Evolutionary conservation across 2,797 vertebrate genomes (phyloP), one percentile per base, ranked within the genome.

Genomic region (Premnoplex brunnescens): DNA sequence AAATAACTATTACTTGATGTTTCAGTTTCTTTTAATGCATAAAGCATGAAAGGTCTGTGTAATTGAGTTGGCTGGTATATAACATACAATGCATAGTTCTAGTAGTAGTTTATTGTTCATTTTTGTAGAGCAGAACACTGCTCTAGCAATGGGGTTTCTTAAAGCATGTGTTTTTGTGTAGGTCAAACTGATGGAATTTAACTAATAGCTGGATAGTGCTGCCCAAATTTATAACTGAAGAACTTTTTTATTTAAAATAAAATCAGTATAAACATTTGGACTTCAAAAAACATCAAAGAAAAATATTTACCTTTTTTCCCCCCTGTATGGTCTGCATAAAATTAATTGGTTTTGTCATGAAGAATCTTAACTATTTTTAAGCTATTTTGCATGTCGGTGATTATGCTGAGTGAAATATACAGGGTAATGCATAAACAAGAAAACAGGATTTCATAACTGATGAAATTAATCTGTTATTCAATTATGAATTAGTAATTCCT

Each of bases 261-360:
- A 34, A 27, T 6, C 10, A 71, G 6, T 52, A 28, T 27, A 5
- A 66, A 62, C 67, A 49, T 80, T 85, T 87, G 7, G 10, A 30
- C 13, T 69, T 64, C 0, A 59, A 71, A 75, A 74, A 86, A 13
- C 6, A 36, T 7, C 4, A 8, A 34, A 41, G 14, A 44, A 66
- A 54, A 90, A 43, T 72, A 58, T 30, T 74, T 68, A 12, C 13
- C 23, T 19, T 43, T 5, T 4, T 2, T 0, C 0, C 16, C 12
- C 8, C 3, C 9, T 2, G 1, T 23, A 36, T 36, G 10, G 12
- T n/a, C 39, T 88, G 2, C 12, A 19, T 91, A 34, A 85, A 78
- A 16, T 34, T 12, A 66, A 46, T 67, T 71, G 18, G 13, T 63
- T 91, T 91, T 27, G 9, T 85, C 18, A 18, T 68, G 58, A 86